Conservation (phyloP, 1,140 invertebrate genomes). For the Tetraneura akinire region DNA sequence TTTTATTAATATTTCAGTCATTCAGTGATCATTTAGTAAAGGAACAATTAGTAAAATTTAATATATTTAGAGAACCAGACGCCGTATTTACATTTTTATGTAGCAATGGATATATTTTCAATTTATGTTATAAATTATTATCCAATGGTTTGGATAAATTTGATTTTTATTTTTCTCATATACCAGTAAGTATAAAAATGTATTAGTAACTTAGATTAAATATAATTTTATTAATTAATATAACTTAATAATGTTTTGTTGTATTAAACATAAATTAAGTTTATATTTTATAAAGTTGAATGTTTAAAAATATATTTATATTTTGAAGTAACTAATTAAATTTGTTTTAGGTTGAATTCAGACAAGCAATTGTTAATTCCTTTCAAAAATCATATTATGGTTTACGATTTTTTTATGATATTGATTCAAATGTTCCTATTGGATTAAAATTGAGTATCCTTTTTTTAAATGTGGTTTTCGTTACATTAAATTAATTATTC, state of each 20-base stretch:
- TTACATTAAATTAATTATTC: too few species aligned
- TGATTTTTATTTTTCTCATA: conserved; percentile 30
- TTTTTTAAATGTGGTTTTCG: too few species aligned
- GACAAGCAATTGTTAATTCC: background rate
- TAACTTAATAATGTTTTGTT: too few species aligned
- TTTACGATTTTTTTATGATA: conserved; percentile 7
- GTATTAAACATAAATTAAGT: too few species aligned
- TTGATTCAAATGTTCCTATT: conserved; percentile 36
- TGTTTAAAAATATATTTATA: too few species aligned
- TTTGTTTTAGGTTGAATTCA: conserved; percentile 9
- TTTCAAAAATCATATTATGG: conserved; percentile 24
- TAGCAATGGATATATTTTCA: conserved; percentile 32
- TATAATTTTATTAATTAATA: background rate
- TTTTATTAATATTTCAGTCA: background rate
- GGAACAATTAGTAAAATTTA: too few species aligned
- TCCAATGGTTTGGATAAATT: conserved; percentile 25
- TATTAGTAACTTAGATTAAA: too few species aligned
- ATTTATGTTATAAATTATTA: conserved; percentile 29
- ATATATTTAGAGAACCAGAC: conserved; percentile 2
- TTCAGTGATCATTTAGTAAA: too few species aligned
- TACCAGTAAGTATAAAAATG: conserved; percentile 13
- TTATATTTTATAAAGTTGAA: too few species aligned
- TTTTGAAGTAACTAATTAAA: too few species aligned
- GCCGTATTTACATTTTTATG: conserved; percentile 5
- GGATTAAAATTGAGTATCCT: conserved; percentile 37